Evolutionary conservation across 2,113 vertebrate genomes (phyloP).

Genomic region (Pachypanchax playfairii): DNA sequence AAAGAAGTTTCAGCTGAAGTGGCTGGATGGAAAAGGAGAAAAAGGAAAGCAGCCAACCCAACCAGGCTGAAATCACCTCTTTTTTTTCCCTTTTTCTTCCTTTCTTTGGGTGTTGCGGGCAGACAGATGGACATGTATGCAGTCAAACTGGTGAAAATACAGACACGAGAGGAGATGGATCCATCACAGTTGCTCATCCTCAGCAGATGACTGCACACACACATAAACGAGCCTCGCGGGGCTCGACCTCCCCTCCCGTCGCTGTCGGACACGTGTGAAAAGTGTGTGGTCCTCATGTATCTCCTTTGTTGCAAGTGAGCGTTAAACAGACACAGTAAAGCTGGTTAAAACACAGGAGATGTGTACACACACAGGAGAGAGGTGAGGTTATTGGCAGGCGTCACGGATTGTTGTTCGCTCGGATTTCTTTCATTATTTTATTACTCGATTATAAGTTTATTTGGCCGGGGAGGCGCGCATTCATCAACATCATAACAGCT

Average conservation of each 20-base stretch:
- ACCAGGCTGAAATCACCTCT: constrained; percentile 14
- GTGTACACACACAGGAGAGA: background rate
- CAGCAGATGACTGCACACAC: background rate
- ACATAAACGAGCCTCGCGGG: constrained; percentile 35
- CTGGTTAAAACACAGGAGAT: background rate
- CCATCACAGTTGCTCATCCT: constrained; percentile 11
- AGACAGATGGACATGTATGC: constrained; percentile 39
- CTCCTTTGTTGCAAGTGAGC: constrained; percentile 35
- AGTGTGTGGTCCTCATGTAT: constrained; percentile 55
- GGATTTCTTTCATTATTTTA: constrained; percentile 68
- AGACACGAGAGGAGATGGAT: constrained; percentile 27
- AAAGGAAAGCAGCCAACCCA: constrained; percentile 27
- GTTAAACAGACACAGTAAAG: constrained; percentile 28
- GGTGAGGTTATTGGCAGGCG: constrained; percentile 58
- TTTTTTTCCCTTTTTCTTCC: constrained; percentile 6
- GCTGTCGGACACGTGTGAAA: constrained; percentile 47
- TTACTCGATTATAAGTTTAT: constrained; percentile 67
- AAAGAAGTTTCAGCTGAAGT: constrained; percentile 73
- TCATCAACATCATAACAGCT: constrained; percentile 66
- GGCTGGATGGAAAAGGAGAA: constrained; percentile 56
- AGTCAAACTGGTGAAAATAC: constrained; percentile 18
- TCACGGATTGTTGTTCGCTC: constrained; percentile 53
- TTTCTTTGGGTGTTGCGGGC: constrained; percentile 10
- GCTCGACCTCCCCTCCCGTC: constrained; percentile 31
- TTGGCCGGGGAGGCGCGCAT: constrained; percentile 59